Base-by-base conservation (phyloP, 2,113 vertebrate species). In the Cyprinodon variegatus region DNA sequence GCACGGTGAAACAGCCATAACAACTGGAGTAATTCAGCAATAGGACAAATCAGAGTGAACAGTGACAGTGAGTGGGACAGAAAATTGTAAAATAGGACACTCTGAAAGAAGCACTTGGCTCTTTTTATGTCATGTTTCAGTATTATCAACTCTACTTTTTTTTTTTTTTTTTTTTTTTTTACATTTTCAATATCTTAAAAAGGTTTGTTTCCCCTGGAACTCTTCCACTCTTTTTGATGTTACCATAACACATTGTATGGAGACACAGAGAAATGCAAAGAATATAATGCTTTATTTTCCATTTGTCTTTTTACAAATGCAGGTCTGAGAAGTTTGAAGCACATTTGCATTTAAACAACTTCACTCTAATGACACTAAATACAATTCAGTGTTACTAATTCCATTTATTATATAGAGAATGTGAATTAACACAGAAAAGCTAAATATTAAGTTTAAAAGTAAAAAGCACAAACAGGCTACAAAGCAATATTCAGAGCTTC, bases 21-120 rank as follows among this genome's bases (percentile, higher is more conserved):
- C 69, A 86, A 83, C 80, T 85, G 83, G 65, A 83, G 82, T 79
- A 46, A 88, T 90, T 88, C 81, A 66, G 36, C 53, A 46, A 73
- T 79, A 81, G 39, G 61, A 74, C 53, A 68, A 80, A 87, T 85
- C 45, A 57, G 66, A 80, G 48, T 60, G 45, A 13, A 17, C 53
- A 36, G 50, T 74, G 76, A 65, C 74, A 77, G 63, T 77, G 15
- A 76, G 64, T n/a, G 61, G 70, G 59, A 71, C 22, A 59, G 38
- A 72, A 22, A 76, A 72, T 64, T 29, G 68, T 60, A 53, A 78
- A 84, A 70, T 20, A 46, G 74, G 59, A 76, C 41, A 15, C 40
- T 71, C 39, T 40, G 50, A 76, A 64, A 72, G 13, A 68, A 76
- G 77, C 48, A 22, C 17, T 64, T 61, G 15, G 7, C 9, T 12